These are phyloP conservation scores for Balearica regulorum DNA, from an alignment of 2,797 vertebrate species.

Conservation along the genomic window DNA sequence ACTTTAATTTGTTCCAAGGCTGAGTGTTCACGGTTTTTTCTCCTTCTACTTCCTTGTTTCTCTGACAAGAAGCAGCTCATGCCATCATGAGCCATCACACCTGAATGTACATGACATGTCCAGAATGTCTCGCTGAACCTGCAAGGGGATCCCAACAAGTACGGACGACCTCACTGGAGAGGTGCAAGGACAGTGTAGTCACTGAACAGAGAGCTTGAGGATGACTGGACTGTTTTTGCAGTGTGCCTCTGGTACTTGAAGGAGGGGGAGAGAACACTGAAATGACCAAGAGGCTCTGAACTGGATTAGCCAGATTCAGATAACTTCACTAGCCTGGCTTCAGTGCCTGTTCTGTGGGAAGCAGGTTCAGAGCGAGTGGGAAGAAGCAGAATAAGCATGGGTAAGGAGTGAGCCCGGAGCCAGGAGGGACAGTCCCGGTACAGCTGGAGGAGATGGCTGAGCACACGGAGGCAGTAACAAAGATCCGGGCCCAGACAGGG, in stretches of 20 bases:
- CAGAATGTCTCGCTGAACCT: neutral
- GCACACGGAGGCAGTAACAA: neutral
- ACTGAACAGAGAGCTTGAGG: neutral
- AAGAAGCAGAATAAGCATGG: neutral
- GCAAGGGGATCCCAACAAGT: neutral
- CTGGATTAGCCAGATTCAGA: neutral
- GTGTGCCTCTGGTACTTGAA: neutral
- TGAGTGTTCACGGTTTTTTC: neutral
- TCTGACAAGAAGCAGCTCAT: neutral
- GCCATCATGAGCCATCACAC: neutral
- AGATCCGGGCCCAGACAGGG: neutral
- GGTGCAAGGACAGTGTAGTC: neutral
- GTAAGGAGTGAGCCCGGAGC: neutral
- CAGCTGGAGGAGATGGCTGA: neutral
- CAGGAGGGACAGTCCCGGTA: neutral
- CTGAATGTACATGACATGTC: neutral
- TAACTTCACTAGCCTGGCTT: neutral
- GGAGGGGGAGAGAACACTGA: neutral
- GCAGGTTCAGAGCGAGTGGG: neutral
- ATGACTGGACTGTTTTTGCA: neutral
- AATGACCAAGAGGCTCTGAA: neutral
- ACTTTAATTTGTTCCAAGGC: neutral
- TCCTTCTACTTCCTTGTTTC: neutral
- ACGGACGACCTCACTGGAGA: neutral
- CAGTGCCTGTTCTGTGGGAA: neutral